These are phyloP conservation scores for Neocrepidodera transversa DNA, from an alignment of 2,888 invertebrate genomes.

Conservation along the genomic window DNA sequence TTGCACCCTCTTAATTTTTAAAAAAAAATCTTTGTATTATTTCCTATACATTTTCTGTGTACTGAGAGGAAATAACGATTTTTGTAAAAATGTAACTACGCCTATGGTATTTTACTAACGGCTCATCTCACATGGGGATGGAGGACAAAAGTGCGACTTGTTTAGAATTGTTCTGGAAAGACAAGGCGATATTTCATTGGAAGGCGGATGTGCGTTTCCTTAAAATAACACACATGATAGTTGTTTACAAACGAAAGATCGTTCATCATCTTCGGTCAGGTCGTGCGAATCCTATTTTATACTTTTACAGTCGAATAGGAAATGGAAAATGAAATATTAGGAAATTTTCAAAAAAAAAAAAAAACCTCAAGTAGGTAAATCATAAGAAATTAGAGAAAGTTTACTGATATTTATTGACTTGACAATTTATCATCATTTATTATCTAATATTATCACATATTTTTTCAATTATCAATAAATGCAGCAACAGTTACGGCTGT, in stretches of 20 bases:
- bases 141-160: constrained; percentile 60
- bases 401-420: not conserved
- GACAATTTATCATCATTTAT: not conserved
- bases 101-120: constrained; percentile 55
- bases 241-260: constrained; percentile 53
- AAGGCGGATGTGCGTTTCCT: constrained; percentile 61
- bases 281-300: constrained; percentile 44
- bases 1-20: no score
- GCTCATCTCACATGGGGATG: constrained; percentile 57
- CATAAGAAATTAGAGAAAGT: not conserved
- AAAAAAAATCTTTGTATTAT: no score
- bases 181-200: constrained; percentile 60
- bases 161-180: constrained; percentile 57
- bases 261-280: constrained; percentile 57
- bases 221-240: constrained; percentile 59
- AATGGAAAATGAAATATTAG: constrained; percentile 21
- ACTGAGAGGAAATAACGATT: no score
- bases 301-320: constrained; percentile 14
- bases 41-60: no score
- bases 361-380: not conserved
- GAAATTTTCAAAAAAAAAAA: not conserved
- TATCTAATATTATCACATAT: no score
- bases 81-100: no score
- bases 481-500: no score
- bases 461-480: no score